phyloP scores from a whole-genome alignment of 2,888 invertebrate species.

The Eurytoma adleriae region DNA sequence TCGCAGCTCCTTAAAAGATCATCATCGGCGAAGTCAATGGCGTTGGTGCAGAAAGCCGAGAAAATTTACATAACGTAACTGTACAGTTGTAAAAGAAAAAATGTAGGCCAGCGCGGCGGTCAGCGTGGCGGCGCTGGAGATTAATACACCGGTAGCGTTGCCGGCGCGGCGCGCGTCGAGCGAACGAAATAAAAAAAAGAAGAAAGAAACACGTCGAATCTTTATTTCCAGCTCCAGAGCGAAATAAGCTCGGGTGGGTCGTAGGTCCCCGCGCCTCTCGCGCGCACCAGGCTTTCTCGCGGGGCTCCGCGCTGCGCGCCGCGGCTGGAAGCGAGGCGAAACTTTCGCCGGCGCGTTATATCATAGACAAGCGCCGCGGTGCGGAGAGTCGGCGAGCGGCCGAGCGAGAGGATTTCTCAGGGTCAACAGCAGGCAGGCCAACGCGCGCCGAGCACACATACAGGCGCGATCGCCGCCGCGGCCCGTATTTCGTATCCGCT shows the following conservation, averaged over 20 bases:
- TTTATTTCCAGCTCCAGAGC: background rate
- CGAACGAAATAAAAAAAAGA: too few relatives aligned
- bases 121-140: constrained; percentile 14
- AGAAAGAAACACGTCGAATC: background rate
- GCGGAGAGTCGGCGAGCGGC: constrained; percentile 6
- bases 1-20: constrained; percentile 11
- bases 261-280: too few relatives aligned
- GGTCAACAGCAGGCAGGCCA: constrained; percentile 60
- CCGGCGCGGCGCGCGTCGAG: background rate
- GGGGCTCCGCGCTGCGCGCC: background rate
- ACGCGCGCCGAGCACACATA: background rate
- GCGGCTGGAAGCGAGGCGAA: background rate
- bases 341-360: constrained; percentile 60
- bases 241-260: too few relatives aligned
- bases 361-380: constrained; percentile 51
- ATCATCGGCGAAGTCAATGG: background rate
- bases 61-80: constrained; percentile 54
- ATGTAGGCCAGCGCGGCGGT: constrained; percentile 43
- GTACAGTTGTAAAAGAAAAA: constrained; percentile 44
- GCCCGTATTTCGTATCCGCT: constrained; percentile 43
- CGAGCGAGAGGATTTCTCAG: constrained; percentile 62
- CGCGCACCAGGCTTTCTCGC: background rate
- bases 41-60: background rate
- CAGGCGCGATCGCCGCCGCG: too few relatives aligned
- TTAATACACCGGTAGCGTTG: constrained; percentile 17